These are phyloP conservation scores for Drosophila simulans DNA, from an alignment of 1,140 invertebrate genomes.

Conservation along the genomic window DNA sequence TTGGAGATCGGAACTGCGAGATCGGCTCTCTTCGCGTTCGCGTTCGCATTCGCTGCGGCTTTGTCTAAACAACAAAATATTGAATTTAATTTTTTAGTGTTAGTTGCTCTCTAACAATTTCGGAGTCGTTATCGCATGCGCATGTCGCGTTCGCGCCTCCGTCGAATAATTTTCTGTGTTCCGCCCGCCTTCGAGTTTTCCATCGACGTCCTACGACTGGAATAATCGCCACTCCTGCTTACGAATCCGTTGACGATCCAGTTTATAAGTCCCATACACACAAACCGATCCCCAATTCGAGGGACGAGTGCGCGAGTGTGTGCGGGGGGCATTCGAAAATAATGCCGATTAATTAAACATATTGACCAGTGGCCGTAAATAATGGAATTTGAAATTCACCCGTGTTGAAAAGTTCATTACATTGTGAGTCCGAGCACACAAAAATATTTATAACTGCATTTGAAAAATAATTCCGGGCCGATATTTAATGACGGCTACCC, in stretches of 20 bases:
- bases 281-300: conserved; percentile 7
- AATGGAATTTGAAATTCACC: conserved; percentile 53
- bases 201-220: not conserved
- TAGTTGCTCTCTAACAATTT: conserved; percentile 85
- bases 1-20: conserved; percentile 33
- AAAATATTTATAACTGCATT: conserved; percentile 34
- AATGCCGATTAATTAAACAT: conserved; percentile 42
- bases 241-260: not conserved
- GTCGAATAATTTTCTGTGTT: conserved; percentile 19
- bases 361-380: conserved; percentile 62
- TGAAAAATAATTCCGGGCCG: conserved; percentile 35
- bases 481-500: conserved; percentile 55
- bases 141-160: conserved; percentile 62
- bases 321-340: conserved; percentile 36
- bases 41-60: conserved; percentile 74
- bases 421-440: conserved; percentile 36
- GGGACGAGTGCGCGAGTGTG: conserved; percentile 27
- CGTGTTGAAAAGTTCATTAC: conserved; percentile 67
- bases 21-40: conserved; percentile 71
- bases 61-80: conserved; percentile 84
- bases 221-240: not conserved
- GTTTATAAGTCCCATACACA: not conserved
- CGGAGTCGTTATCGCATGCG: conserved; percentile 84
- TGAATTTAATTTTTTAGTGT: conserved; percentile 85
- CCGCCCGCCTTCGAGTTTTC: not conserved